phyloP scores from a whole-genome alignment of 2,888 invertebrate species.

The Luffia ferchaultella region DNA sequence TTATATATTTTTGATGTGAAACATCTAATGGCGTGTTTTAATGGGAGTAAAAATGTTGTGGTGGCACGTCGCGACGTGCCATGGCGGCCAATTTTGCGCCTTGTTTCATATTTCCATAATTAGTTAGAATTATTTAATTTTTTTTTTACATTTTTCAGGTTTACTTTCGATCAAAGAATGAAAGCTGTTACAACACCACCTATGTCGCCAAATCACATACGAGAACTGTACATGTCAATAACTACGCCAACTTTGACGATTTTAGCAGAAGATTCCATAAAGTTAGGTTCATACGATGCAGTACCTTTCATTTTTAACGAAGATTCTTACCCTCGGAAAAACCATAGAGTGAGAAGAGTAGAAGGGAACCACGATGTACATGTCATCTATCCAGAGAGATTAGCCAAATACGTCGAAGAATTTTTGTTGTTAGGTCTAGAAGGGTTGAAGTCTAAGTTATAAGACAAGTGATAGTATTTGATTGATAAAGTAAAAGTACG shows the following conservation, averaged over 20 bases:
- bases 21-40: no score
- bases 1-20: no score
- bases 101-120: no score
- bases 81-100: no score
- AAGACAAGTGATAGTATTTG: no score
- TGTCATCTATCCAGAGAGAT: conserved; percentile 54
- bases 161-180: conserved; percentile 63
- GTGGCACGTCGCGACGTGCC: no score
- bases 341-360: conserved; percentile 34
- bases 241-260: conserved; percentile 30
- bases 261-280: conserved; percentile 23
- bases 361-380: conserved; percentile 69
- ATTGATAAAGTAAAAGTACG: conserved; percentile 27
- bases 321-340: conserved; percentile 21
- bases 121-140: no score
- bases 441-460: conserved; percentile 3
- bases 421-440: conserved; percentile 30
- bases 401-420: conserved; percentile 40
- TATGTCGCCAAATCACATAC: conserved; percentile 29
- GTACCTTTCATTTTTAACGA: conserved; percentile 33
- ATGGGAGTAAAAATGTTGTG: no score
- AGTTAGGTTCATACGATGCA: conserved; percentile 22
- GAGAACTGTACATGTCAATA: conserved; percentile 29
- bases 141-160: conserved; percentile 26
- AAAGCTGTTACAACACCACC: conserved; percentile 37